Percentiles rank a stretch among this genome's conserved stretches.
Evolutionary conservation across 2,888 invertebrate genomes (phyloP).

Genomic region (Pharmacophagus antenor): DNA sequence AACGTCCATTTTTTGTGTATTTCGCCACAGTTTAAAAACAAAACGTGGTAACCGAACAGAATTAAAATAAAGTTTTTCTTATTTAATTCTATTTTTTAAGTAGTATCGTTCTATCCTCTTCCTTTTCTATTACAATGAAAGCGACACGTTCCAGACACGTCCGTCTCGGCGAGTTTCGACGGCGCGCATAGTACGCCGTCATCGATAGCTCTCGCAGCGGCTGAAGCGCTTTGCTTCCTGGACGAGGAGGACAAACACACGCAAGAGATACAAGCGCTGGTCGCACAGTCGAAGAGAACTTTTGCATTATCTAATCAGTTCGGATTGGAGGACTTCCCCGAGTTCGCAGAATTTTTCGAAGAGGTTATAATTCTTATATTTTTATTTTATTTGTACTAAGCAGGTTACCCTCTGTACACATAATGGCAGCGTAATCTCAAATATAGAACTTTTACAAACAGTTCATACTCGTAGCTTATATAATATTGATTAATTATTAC

Average conservation of each 20-base stretch:
- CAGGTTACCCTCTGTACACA: too few relatives aligned
- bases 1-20: too few relatives aligned
- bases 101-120: neutral
- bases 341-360: conserved; percentile 67
- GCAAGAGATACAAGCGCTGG: conserved; percentile 84
- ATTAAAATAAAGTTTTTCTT: too few relatives aligned
- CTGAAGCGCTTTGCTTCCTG: conserved; percentile 89
- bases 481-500: too few relatives aligned
- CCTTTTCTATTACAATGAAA: neutral
- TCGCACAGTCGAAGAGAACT: conserved; percentile 76
- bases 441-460: too few relatives aligned
- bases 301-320: conserved; percentile 56
- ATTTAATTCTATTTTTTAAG: too few relatives aligned
- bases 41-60: too few relatives aligned
- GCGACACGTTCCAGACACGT: conserved; percentile 44
- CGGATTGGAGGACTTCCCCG: conserved; percentile 70
- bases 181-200: conserved; percentile 65
- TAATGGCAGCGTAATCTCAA: too few relatives aligned
- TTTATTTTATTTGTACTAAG: too few relatives aligned
- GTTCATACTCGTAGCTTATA: too few relatives aligned
- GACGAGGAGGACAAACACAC: conserved; percentile 91
- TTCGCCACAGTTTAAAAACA: too few relatives aligned
- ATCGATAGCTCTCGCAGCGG: conserved; percentile 85
- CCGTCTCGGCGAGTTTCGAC: conserved; percentile 67
- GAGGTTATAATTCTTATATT: conserved; percentile 51